phyloP scores from a whole-genome alignment of 2,888 invertebrate species.

The Furcula furcula region DNA sequence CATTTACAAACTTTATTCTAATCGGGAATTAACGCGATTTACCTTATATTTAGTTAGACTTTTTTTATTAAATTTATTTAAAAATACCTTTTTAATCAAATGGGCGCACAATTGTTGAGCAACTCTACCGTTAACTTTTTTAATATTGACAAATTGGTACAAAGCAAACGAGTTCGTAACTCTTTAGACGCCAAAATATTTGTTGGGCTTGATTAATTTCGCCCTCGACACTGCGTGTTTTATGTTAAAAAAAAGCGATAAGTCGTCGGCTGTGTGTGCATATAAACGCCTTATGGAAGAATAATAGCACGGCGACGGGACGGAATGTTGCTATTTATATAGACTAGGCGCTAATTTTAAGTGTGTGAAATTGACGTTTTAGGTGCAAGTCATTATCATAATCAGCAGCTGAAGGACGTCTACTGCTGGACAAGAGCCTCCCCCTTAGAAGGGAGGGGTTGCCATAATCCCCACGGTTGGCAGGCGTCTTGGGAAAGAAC shows the following conservation, averaged over 20 bases:
- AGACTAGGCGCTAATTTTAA: background rate
- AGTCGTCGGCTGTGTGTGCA: background rate
- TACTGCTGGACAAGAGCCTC: too few species aligned
- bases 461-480: too few species aligned
- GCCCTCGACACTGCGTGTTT: constrained; percentile 10
- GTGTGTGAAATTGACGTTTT: too few species aligned
- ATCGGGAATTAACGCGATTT: too few species aligned
- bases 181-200: constrained; percentile 18
- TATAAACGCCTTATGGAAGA: background rate
- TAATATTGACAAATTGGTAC: constrained; percentile 36
- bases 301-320: too few species aligned
- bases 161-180: constrained; percentile 25
- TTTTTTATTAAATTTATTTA: too few species aligned
- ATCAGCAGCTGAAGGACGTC: too few species aligned
- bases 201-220: constrained; percentile 29
- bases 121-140: constrained; percentile 15
- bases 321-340: background rate
- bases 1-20: too few species aligned
- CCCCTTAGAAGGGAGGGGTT: too few species aligned
- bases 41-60: too few species aligned
- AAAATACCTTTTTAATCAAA: background rate
- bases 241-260: constrained; percentile 7
- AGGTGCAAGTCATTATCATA: too few species aligned
- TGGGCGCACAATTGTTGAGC: background rate
- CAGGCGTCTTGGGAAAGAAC: too few species aligned